Base-by-base conservation (phyloP, 1,140 invertebrate genomes). In the Bombus sibiricus region DNA sequence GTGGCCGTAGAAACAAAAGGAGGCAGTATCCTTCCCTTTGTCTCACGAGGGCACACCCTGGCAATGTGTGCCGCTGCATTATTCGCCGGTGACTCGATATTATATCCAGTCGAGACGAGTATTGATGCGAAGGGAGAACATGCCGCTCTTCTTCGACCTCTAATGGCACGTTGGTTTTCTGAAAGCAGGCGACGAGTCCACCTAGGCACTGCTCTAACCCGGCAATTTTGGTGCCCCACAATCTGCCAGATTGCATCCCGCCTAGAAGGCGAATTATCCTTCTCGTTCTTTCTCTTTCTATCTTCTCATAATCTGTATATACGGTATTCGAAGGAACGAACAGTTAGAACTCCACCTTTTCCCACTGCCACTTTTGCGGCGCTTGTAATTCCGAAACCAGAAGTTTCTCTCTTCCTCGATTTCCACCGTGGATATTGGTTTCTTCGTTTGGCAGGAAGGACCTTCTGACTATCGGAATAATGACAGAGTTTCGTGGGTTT, bases 101-200 rank as follows among this genome's bases (percentile, higher is more conserved):
- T 86, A 89, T 72, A 80, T 57, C 89, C 83, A 85, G 28, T 34
- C 81, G 62, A 25, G 68, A n/a, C 64, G 78, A 47, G 72, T 79
- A 86, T 85, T 73, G 73, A 75, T 72, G 74, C 71, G 73, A 69
- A 59, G 39, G 78, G 78, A 37, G 66, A 85, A 37, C 43, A 85
- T 47, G 47, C 47, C 64, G 47, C 66, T 78, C 80, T 57, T 41
- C 59, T 37, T 68, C 77, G 75, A 74, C 83, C 86, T 82, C 86
- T 94, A 93, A 94, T 94, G 92, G 90, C 89, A 93, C 92, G 93
- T 92, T 93, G 82, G 88, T 93, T 93, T 93, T 93, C 93, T 91
- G 88, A 93, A 93, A 93, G 92, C 89, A 86, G 90, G 90, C 69
- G 53, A 74, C 71, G 81, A 66, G 57, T 76, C 85, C 76, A 79